Base-by-base conservation (phyloP, 2,113 vertebrate genomes). In the Acrocephalus kingi region DNA sequence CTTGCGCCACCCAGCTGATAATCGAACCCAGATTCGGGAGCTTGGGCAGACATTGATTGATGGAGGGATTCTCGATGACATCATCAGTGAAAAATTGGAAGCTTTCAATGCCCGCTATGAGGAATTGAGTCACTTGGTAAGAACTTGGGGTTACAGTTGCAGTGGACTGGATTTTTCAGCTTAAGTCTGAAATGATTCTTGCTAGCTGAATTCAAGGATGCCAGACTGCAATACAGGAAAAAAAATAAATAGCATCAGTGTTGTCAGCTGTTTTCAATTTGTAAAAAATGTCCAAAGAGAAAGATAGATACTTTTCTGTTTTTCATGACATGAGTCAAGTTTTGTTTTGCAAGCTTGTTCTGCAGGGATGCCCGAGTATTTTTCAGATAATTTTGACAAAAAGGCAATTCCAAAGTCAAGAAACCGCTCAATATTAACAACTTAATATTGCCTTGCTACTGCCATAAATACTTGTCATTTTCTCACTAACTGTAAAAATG, bases 31-130 rank as follows among this genome's bases (percentile, higher is more conserved):
- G 97, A 99, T 99, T 97, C 98, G 99, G 79, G 99, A 99, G 95
- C 98, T 99, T 67, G 99, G 99, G 51, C 99, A 99, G 98, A 99
- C 99, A 3, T 91, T 99, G 96, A 99, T 99, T 80, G 99, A 99
- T n/a, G 99, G 99, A 76, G 99, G 99, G 39, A 99, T 99, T 90
- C 98, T 99, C 27, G 99, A 99, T 95, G 99, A 99, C 68, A 99
- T 99, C 80, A 99, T 99, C 96, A 99, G 99, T 35, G 99, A 99
- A 96, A 99, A 99, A 93, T 93, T 99, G 91, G 99, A 99, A 97
- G 97, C 96, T 88, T 99, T 99, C 94, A 99, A 99, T 87, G 98
- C 98, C 15, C 99, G 98, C 78, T 99, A 99, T 17, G 99, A 99
- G 37, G 98, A 99, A 23, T 94, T 99, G 89, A 99, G 98, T 96